phyloP scores from a whole-genome alignment of 2,113 vertebrate genomes.

The Tenrec ecaudatus region DNA sequence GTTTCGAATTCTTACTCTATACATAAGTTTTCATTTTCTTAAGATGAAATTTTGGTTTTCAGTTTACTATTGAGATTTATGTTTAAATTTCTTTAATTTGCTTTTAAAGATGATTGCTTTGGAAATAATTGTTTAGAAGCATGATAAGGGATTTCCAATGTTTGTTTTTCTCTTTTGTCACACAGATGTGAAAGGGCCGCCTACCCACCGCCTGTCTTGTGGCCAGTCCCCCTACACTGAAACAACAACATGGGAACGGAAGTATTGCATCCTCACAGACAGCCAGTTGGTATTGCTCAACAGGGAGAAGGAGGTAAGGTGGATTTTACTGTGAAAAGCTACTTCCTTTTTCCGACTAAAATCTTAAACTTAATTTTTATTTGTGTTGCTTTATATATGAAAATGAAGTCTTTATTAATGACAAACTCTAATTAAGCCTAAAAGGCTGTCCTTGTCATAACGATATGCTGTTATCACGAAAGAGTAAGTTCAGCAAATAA shows the following conservation, averaged over 20 bases:
- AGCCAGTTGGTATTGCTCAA: conserved; percentile 95
- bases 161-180: conserved; percentile 44
- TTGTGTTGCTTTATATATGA: neutral
- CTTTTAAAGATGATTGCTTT: conserved; percentile 29
- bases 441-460: neutral
- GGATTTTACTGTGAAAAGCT: rapidly evolving
- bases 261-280: conserved; percentile 96
- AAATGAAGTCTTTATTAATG: conserved; percentile 1
- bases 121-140: neutral
- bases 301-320: conserved; percentile 94
- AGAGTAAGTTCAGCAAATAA: neutral
- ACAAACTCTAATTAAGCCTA: neutral
- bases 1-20: neutral
- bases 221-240: conserved; percentile 94
- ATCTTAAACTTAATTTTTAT: neutral
- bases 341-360: neutral
- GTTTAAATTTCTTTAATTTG: conserved; percentile 29
- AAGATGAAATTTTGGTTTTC: conserved; percentile 48
- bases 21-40: conserved; percentile 7
- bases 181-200: conserved; percentile 95
- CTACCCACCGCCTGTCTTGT: conserved; percentile 94
- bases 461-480: neutral
- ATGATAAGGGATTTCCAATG: neutral
- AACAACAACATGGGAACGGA: conserved; percentile 93
- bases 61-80: conserved; percentile 32